Percentiles rank a stretch among this genome's conserved stretches.
These are phyloP conservation scores for Acanthosepion pharaonis DNA, from an alignment of 2,888 invertebrate species.

Conservation along the genomic window DNA sequence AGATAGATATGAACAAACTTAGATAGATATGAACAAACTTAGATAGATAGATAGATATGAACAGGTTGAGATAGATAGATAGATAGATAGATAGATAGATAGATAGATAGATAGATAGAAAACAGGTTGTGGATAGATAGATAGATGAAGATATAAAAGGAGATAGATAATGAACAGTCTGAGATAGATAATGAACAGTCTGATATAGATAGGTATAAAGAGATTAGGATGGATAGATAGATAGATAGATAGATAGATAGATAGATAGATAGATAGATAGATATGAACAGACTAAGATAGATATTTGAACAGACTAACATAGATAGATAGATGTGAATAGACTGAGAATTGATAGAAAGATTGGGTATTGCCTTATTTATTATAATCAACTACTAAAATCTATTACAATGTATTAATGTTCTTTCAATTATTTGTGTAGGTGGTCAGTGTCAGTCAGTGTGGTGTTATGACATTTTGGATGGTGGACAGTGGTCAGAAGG, in stretches of 20 bases:
- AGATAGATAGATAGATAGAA: too few relatives aligned
- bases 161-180: too few relatives aligned
- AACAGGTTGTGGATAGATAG: too few relatives aligned
- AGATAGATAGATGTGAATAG: background rate
- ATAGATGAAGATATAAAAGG: too few relatives aligned
- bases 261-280: background rate
- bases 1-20: too few relatives aligned
- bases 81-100: too few relatives aligned
- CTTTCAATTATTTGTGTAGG: slow-evolving; percentile 59
- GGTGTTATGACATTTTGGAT: slow-evolving; percentile 74
- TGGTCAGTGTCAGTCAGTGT: slow-evolving; percentile 72
- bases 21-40: too few relatives aligned
- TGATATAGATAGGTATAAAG: too few relatives aligned
- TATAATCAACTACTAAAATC: background rate
- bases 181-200: too few relatives aligned
- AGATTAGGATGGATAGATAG: too few relatives aligned
- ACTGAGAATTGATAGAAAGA: background rate
- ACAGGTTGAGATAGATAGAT: too few relatives aligned
- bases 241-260: background rate
- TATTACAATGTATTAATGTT: background rate
- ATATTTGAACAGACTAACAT: background rate
- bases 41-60: too few relatives aligned
- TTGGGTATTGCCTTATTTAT: background rate
- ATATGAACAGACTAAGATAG: background rate
- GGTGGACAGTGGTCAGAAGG: slow-evolving; percentile 75